Conservation (phyloP, 2,113 vertebrate genomes). For the Anolis carolinensis region DNA sequence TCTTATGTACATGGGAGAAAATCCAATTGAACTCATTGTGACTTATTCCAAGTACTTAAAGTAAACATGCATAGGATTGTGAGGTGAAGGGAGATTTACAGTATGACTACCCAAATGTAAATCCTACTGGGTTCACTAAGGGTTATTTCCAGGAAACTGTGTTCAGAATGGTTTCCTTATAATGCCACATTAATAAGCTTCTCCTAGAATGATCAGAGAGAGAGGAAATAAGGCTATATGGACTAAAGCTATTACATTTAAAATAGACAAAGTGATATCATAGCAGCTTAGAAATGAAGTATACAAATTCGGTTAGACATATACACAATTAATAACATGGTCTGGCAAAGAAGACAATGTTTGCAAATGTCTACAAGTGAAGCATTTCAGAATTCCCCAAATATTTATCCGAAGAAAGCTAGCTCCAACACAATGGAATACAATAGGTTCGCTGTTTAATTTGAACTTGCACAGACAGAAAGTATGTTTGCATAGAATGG, state of each 20-base stretch:
- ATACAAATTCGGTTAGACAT: slow-evolving; percentile 10
- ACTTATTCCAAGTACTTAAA: neutral
- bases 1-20: neutral
- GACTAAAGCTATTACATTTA: slow-evolving; percentile 10
- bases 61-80: neutral
- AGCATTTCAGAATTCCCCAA: slow-evolving; percentile 5
- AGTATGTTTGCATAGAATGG: slow-evolving; percentile 27
- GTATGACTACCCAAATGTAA: neutral
- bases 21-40: neutral
- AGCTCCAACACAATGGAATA: slow-evolving; percentile 17
- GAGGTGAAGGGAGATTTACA: neutral
- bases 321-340: slow-evolving; percentile 31
- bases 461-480: slow-evolving; percentile 44
- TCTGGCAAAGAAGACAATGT: slow-evolving; percentile 20
- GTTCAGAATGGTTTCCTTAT: neutral
- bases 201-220: neutral
- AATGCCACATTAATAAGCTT: neutral
- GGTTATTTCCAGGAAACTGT: neutral
- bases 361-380: slow-evolving; percentile 38
- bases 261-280: slow-evolving; percentile 23
- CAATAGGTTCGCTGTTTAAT: slow-evolving; percentile 21
- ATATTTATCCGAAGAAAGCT: slow-evolving; percentile 11
- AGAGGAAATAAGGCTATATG: slow-evolving; percentile 5
- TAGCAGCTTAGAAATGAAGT: slow-evolving; percentile 7
- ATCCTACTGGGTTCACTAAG: neutral